Base-by-base conservation (phyloP, 2,113 vertebrate genomes). In the Gymnogyps californianus region DNA sequence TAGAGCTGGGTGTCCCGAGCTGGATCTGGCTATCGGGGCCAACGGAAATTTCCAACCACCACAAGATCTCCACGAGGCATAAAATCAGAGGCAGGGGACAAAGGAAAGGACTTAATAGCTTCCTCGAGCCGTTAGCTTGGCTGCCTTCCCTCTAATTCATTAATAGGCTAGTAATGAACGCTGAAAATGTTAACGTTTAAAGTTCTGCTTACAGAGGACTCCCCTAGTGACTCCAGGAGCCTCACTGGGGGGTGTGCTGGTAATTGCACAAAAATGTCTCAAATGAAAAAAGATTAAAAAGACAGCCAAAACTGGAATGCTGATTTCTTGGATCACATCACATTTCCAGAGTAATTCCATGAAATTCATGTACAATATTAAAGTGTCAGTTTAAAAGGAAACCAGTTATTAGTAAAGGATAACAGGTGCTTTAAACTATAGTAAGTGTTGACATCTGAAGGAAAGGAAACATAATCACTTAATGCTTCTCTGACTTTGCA, bases 311-410 rank as follows among this genome's bases (percentile, higher is more conserved):
- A 96, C 61, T 87, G 64, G 93, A 98, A 83, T 0, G 3, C 44
- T 76, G 91, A 96, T 96, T 97, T 96, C 84, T 91, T 91, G 83
- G 93, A 98, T 97, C 97, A 95, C 93, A 94, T 95, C 85, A 72
- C 83, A 94, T 94, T 97, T 97, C 93, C 93, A 93, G 26, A 9
- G 92, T 98, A 97, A 98, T 98, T 98, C 96, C 96, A 55, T 87
- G 96, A 97, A 97, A 98, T 96, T 97, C 96, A 95, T 90, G 97
- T 97, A 94, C 97, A 72, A 97, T 97, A 97, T 98, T 97, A 98
- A 97, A 96, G 95, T 97, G 98, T 98, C 98, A 98, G 93, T 95
- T 98, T 98, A 93, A 98, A 98, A 98, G 96, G 96, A 98, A 98
- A 98, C 97, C 72, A 29, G 97, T 97, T 97, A 98, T 98, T 98